Evolutionary conservation across 2,113 vertebrate genomes (phyloP).

Genomic region (Dryoscopus gambensis): DNA sequence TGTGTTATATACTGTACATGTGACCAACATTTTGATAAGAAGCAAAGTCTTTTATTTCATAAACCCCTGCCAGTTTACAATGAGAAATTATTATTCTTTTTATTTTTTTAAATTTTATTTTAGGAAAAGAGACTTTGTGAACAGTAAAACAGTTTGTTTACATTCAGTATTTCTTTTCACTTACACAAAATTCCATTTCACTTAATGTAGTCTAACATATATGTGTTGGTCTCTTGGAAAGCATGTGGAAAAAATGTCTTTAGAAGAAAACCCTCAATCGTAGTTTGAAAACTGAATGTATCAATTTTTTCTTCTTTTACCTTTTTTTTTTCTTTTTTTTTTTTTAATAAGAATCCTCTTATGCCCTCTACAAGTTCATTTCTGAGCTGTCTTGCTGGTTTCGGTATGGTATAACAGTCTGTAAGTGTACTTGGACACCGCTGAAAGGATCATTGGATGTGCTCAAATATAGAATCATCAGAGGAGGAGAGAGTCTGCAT

Average conservation of each 20-base stretch:
- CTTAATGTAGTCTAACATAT: conserved; percentile 57
- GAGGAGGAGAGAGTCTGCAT: conserved; percentile 68
- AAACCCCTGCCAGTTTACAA: conserved; percentile 74
- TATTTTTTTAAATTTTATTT: conserved; percentile 55
- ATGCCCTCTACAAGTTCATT: conserved; percentile 68
- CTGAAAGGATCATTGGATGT: conserved; percentile 83
- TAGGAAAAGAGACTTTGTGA: conserved; percentile 84
- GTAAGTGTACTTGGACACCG: conserved; percentile 69
- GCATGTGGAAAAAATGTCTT: conserved; percentile 68
- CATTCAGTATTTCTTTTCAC: conserved; percentile 77
- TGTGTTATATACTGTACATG: conserved; percentile 97
- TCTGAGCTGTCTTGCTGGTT: conserved; percentile 92
- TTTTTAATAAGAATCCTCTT: conserved; percentile 66
- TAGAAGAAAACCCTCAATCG: conserved; percentile 69
- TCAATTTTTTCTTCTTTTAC: conserved; percentile 52
- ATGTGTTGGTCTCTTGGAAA: conserved; percentile 72
- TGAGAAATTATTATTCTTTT: conserved; percentile 72
- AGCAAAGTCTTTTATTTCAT: conserved; percentile 73
- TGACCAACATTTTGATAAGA: conserved; percentile 81
- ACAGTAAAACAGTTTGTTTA: conserved; percentile 86
- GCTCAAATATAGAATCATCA: conserved; percentile 80
- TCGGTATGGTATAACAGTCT: conserved; percentile 87
- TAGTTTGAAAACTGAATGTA: conserved; percentile 67
- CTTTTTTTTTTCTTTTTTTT: background rate
- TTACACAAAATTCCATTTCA: conserved; percentile 71